Conservation (phyloP, 92 coral and sea anemone genomes). For the Pocillopora meandrina region DNA sequence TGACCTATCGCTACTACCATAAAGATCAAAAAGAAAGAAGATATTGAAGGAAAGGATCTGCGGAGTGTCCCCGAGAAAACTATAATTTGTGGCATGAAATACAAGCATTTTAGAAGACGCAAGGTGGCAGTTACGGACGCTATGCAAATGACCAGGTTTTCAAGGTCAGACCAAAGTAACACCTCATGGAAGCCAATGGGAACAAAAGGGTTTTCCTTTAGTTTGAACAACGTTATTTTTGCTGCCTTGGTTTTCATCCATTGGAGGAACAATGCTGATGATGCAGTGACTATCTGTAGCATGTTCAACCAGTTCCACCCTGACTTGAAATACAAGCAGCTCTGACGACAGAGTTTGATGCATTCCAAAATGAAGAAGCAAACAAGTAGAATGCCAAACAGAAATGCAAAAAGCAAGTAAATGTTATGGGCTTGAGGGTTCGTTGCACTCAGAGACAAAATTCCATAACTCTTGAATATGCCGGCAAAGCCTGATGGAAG, state of each 20-base stretch:
- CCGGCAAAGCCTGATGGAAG: conserved; percentile 35
- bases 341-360: conserved; percentile 4
- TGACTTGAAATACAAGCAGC: conserved; percentile 5
- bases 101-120: conserved; percentile 5
- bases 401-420: neutral
- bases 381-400: conserved; percentile 23
- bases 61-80: conserved; percentile 4
- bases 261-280: neutral
- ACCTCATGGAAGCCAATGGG: conserved; percentile 1
- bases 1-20: neutral
- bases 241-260: neutral
- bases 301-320: conserved; percentile 33
- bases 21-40: neutral
- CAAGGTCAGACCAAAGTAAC: neutral
- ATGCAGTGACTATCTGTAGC: conserved; percentile 8
- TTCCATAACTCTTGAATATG: conserved; percentile 5
- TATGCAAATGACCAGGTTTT: conserved; percentile 12
- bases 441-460: conserved; percentile 16
- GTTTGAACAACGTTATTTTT: neutral
- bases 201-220: conserved; percentile 20
- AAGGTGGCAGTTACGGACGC: conserved; percentile 2
- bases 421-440: conserved; percentile 4
- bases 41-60: neutral
- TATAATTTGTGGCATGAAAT: conserved; percentile 18
- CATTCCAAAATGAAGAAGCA: neutral